Base-by-base conservation (phyloP, 37 sponge, comb jelly and placozoan genomes). In the Hormiphora californensis region DNA sequence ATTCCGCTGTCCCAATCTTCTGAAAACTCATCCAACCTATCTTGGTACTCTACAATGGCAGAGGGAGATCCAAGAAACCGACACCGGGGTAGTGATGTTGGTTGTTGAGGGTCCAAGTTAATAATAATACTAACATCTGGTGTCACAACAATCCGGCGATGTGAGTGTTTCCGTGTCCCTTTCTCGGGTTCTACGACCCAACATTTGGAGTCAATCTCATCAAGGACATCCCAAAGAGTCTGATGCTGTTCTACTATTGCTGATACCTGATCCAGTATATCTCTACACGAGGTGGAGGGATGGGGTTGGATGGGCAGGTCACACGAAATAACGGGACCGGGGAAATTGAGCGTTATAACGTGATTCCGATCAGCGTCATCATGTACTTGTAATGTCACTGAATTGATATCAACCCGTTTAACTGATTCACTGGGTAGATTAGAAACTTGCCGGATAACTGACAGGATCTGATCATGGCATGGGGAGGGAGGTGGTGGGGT, bases 181-280 rank as follows among this genome's bases (percentile, higher is more conserved):
- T 43, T 43, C 43, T 73, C 81, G 23, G 81, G 81, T 73, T 73
- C 81, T 43, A 73, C 43, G 25, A 73, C 81, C 81, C 81, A 73
- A 4, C 46, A 32, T 23, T 73, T 73, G 5, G 41, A 17, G 22
- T 73, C 81, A 21, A 73, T 73, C 46, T 73, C 81, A 73, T 73
- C 81, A n/a, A 73, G 44, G 7, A 40, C 44, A 40, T 73, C 81
- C 81, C 81, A 73, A n/a, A 73, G 23, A 43, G 44, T 25, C 46
- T 73, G 81, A 40, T 73, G 43, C 23, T 73, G 81, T n/a, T 9
- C 9, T 8, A 73, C 43, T 5, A 73, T 28, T 41, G 7, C 35
- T 40, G 8, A 43, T 23, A 73, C 40, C 21, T 33, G 2, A 0
- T 4, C 43, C 46, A 73, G 43, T 21, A 73, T 46, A 1, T 39